Conservation (phyloP, 2,888 invertebrate species). For the Diabrotica balteata region DNA sequence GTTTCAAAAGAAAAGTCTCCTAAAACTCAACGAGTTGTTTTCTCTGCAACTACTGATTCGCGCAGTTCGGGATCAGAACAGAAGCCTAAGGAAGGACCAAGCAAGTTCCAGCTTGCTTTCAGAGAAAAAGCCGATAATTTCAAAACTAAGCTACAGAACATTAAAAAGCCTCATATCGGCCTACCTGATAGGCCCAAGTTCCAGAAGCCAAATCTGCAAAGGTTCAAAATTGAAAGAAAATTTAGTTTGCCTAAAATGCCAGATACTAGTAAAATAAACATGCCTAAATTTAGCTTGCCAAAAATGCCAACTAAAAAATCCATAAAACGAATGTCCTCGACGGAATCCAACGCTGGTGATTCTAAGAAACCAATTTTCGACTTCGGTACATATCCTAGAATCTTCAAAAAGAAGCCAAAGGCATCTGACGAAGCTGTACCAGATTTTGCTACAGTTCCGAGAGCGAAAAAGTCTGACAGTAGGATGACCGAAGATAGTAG, state of each 20-base stretch:
- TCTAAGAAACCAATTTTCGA: slow-evolving; percentile 66
- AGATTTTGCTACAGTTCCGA: slow-evolving; percentile 72
- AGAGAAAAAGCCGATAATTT: slow-evolving; percentile 66
- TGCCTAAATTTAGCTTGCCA: slow-evolving; percentile 65
- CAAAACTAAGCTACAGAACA: slow-evolving; percentile 65
- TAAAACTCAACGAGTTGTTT: slow-evolving; percentile 9
- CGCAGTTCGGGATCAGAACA: slow-evolving; percentile 22
- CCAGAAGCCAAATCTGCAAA: slow-evolving; percentile 57
- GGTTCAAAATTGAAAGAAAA: slow-evolving; percentile 64
- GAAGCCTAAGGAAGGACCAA: slow-evolving; percentile 29
- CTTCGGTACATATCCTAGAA: slow-evolving; percentile 79
- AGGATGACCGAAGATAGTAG: slow-evolving; percentile 35
- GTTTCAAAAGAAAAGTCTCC: slow-evolving; percentile 6
- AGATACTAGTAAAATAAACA: slow-evolving; percentile 68
- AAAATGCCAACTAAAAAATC: slow-evolving; percentile 55
- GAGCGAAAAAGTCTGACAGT: slow-evolving; percentile 51
- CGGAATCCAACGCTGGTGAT: slow-evolving; percentile 63
- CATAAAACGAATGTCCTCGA: slow-evolving; percentile 59
- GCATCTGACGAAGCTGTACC: slow-evolving; percentile 61
- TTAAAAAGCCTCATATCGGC: slow-evolving; percentile 64
- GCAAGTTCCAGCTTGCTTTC: slow-evolving; percentile 40
- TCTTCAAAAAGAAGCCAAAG: slow-evolving; percentile 61
- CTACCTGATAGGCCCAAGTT: slow-evolving; percentile 67
- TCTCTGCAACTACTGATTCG: slow-evolving; percentile 23
- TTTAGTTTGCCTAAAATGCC: slow-evolving; percentile 69